Conservation (phyloP, 2,888 invertebrate species). For the Cataglyphis livida region DNA sequence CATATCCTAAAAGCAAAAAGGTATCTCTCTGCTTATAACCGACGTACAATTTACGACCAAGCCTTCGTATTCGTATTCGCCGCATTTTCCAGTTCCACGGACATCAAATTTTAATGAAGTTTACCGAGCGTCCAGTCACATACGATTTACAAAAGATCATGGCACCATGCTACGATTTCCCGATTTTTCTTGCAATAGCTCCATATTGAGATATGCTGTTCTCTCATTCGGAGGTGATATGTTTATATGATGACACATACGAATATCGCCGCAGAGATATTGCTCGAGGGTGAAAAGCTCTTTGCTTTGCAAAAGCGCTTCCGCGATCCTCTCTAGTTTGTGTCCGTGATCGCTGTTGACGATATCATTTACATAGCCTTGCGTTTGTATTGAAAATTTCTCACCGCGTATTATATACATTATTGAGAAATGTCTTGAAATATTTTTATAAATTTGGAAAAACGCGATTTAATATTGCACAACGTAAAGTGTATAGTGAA, state of each 20-base stretch:
- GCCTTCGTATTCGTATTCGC: not conserved
- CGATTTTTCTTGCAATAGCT: not conserved
- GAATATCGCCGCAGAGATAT: constrained; percentile 15
- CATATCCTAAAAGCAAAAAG: constrained; percentile 16
- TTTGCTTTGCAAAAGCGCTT: not conserved
- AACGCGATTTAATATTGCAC: not conserved
- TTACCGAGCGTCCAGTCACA: constrained; percentile 18
- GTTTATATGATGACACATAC: constrained; percentile 24
- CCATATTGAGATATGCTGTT: not conserved
- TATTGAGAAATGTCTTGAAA: constrained; percentile 8
- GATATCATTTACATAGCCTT: constrained; percentile 25
- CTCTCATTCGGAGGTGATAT: not conserved
- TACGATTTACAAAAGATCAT: constrained; percentile 43
- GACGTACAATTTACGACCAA: constrained; percentile 19
- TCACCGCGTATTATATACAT: not conserved
- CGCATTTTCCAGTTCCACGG: constrained; percentile 33
- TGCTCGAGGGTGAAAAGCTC: not conserved
- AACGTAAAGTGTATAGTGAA: not conserved
- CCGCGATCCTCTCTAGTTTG: not conserved
- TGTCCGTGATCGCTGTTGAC: constrained; percentile 19
- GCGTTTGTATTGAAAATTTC: constrained; percentile 23
- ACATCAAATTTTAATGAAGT: constrained; percentile 51
- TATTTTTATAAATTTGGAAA: constrained; percentile 25
- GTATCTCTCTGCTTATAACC: constrained; percentile 19
- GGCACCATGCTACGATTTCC: constrained; percentile 6